These are phyloP conservation scores for Daubentonia madagascariensis DNA, from an alignment of 2,113 vertebrate species.

Conservation along the genomic window DNA sequence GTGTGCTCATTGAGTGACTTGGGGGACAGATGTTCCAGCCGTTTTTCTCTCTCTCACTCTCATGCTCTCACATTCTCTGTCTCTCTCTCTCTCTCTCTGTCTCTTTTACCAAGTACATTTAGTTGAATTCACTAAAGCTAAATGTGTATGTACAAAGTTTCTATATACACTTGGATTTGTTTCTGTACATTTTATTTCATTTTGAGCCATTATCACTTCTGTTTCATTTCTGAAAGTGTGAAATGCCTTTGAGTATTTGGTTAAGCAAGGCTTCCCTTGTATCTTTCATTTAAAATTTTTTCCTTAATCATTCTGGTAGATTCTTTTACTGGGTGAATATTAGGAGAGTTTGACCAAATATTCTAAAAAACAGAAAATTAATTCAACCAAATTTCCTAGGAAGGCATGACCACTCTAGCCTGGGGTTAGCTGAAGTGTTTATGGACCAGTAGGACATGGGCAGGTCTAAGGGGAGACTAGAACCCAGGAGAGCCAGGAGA, in stretches of 20 bases:
- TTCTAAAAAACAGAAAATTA: neutral
- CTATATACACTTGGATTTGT: neutral
- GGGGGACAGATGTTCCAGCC: fast-evolving
- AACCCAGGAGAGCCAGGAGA: neutral
- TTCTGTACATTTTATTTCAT: neutral
- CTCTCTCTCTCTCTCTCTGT: neutral
- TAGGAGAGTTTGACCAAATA: neutral
- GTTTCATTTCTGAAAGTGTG: neutral
- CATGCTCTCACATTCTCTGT: fast-evolving
- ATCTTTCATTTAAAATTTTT: neutral
- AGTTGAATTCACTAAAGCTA: neutral
- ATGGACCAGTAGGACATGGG: neutral
- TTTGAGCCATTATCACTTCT: neutral
- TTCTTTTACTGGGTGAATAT: neutral
- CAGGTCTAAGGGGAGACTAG: neutral
- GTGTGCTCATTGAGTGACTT: neutral
- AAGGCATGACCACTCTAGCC: neutral
- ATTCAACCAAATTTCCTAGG: neutral
- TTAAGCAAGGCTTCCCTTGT: neutral
- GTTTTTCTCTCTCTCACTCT: too few relatives aligned
- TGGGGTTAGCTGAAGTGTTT: neutral
- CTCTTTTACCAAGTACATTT: neutral
- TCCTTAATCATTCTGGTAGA: neutral
- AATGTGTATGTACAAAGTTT: neutral
- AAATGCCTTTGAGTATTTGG: neutral